Base-by-base conservation (phyloP, 2,113 vertebrate species). In the Cheilinus undulatus region DNA sequence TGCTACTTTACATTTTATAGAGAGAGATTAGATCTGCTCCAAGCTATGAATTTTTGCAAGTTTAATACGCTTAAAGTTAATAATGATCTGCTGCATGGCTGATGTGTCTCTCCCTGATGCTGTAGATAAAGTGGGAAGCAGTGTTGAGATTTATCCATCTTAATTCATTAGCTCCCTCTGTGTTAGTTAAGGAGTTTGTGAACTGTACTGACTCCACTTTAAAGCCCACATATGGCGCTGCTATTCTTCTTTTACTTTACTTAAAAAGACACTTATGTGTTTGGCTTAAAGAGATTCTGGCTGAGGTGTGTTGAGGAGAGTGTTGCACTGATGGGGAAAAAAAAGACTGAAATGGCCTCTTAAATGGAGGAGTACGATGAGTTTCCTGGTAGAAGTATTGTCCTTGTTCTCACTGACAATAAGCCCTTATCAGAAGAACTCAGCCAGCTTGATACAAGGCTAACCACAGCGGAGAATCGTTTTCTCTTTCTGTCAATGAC, bases 51-150 rank as follows among this genome's bases (percentile, higher is more conserved):
- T 63, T 69, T 49, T 38, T 61, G 7, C 12, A 11, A 62, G 38
- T 64, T 30, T 63, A 49, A 83, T 80, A 45, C 42, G 38, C 45
- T 73, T 61, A 46, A 17, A 42, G 7, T 73, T 71, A 51, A 76
- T 73, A 80, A 85, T 73, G 38, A 82, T 80, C 65, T 27, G 19
- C 45, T 54, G 32, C 42, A 54, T 48, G 45, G 46, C 62, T 76
- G 27, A 72, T 64, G 68, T 45, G 43, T 48, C 28, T 58, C 30
- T 42, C 67, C 51, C 60, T 68, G 61, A 64, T 67, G 63, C 53
- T 72, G 52, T 43, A 60, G 74, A 52, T 69, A 42, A 68, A 78
- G 63, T 64, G 32, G 42, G 24, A 7, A 38, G 12, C 20, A 24
- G 36, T 14, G 12, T 72, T 76, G 54, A 23, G 24, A 52, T 43